These are phyloP conservation scores for Okamejei kenojei DNA, from an alignment of 2,797 vertebrate genomes.

Conservation along the genomic window DNA sequence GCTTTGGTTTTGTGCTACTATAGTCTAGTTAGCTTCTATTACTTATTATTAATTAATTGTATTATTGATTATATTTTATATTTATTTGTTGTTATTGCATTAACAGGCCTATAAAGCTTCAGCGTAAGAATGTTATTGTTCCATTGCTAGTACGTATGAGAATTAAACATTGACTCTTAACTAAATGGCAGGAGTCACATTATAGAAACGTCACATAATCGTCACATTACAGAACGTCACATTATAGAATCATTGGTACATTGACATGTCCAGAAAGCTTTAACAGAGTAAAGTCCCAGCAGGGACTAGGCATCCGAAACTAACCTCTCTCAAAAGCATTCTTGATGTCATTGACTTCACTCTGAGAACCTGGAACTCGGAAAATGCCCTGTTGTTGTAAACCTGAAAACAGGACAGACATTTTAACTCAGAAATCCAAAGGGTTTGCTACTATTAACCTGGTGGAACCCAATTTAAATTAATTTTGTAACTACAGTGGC, in stretches of 20 bases:
- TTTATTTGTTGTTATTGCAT: too few relatives aligned
- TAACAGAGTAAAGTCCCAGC: background rate
- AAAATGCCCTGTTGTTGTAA: slow-evolving; percentile 98
- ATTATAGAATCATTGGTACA: background rate
- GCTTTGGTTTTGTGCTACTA: too few relatives aligned
- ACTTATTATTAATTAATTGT: too few relatives aligned
- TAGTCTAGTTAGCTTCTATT: too few relatives aligned
- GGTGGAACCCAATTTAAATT: background rate
- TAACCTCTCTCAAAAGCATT: slow-evolving; percentile 97
- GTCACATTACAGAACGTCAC: background rate
- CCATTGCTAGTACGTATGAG: too few relatives aligned
- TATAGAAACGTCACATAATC: background rate
- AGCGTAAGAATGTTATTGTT: too few relatives aligned
- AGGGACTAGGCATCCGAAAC: slow-evolving; percentile 42
- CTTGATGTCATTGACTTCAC: slow-evolving; percentile 98
- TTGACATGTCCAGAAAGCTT: background rate
- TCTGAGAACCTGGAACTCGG: slow-evolving; percentile 92
- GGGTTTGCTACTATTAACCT: too few relatives aligned
- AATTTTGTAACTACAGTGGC: background rate
- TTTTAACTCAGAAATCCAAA: background rate
- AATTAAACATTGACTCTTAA: too few relatives aligned
- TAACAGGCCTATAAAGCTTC: too few relatives aligned
- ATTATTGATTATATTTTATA: too few relatives aligned
- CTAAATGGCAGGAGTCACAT: too few relatives aligned
- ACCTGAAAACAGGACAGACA: slow-evolving; percentile 59